These are phyloP conservation scores for Euthynnus affinis DNA, from an alignment of 2,797 vertebrate genomes.

Conservation along the genomic window DNA sequence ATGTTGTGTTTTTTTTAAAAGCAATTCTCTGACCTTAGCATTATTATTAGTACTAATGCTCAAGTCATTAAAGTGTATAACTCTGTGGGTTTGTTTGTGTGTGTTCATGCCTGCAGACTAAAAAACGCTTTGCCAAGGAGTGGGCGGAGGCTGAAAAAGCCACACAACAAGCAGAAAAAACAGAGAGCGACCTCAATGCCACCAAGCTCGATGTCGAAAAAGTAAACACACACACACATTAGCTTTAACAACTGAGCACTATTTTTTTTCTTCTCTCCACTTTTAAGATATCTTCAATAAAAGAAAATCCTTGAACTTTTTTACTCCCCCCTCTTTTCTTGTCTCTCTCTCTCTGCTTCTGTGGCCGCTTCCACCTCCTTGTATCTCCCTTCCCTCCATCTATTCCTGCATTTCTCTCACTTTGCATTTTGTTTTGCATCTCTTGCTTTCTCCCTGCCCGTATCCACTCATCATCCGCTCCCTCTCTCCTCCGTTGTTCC, in stretches of 20 bases:
- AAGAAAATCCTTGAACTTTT: constrained; percentile 14
- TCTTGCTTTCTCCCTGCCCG: constrained; percentile 5
- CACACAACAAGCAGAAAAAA: constrained; percentile 87
- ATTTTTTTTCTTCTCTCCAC: not conserved
- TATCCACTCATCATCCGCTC: constrained; percentile 7
- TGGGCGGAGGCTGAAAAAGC: constrained; percentile 92
- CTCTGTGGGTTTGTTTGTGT: constrained; percentile 27
- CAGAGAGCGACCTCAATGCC: constrained; percentile 85
- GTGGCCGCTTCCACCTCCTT: not conserved
- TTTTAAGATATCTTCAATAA: constrained; percentile 17
- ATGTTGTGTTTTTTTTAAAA: not conserved
- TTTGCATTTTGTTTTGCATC: constrained; percentile 55
- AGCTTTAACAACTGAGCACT: not conserved
- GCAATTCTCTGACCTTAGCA: not conserved
- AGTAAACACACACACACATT: constrained; percentile 70
- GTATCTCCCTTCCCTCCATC: not conserved
- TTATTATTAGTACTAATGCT: not conserved
- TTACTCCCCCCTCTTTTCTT: not conserved
- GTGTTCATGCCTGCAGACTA: constrained; percentile 82
- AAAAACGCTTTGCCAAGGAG: constrained; percentile 91
- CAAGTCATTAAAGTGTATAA: not conserved
- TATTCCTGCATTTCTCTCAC: constrained; percentile 21
- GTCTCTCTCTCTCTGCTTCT: constrained; percentile 4
- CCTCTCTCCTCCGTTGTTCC: constrained; percentile 1
- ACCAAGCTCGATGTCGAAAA: constrained; percentile 91